phyloP scores from a whole-genome alignment of 2,113 vertebrate species.

The Tretioscincus oriximinensis region DNA sequence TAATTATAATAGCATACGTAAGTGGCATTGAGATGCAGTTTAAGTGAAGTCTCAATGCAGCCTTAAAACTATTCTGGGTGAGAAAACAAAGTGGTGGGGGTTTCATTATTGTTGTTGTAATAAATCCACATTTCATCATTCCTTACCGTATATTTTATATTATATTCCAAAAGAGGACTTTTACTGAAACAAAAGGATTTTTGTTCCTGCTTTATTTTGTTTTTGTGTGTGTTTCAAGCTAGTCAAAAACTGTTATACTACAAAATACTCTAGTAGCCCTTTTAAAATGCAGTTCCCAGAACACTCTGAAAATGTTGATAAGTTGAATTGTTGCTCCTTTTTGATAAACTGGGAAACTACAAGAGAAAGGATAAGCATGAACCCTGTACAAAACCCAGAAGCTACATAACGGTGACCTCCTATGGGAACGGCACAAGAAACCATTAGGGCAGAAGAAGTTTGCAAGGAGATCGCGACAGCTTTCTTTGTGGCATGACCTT shows the following conservation, averaged over 20 bases:
- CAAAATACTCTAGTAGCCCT: background rate
- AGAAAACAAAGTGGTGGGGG: background rate
- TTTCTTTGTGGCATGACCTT: slow-evolving; percentile 6
- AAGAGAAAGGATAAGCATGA: background rate
- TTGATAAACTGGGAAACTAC: slow-evolving; percentile 26
- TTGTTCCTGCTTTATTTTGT: background rate
- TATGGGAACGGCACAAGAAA: background rate
- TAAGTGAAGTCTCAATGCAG: too few relatives aligned
- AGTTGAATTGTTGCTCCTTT: slow-evolving; percentile 11
- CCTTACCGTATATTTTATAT: background rate
- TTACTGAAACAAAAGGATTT: too few relatives aligned
- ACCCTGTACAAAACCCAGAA: background rate
- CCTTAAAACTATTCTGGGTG: background rate
- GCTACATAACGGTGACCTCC: background rate
- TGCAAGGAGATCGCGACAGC: slow-evolving; percentile 9
- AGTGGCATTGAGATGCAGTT: too few relatives aligned
- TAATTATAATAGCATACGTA: too few relatives aligned
- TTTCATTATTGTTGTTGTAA: slow-evolving; percentile 3
- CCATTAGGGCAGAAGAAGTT: background rate
- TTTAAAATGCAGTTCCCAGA: slow-evolving; percentile 23
- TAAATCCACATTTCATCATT: background rate
- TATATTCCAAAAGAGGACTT: too few relatives aligned
- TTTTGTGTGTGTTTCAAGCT: background rate
- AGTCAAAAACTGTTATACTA: slow-evolving; percentile 10
- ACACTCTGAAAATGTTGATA: background rate